These are phyloP conservation scores for Vombatus ursinus DNA, from an alignment of 2,113 vertebrate species.

Conservation along the genomic window DNA sequence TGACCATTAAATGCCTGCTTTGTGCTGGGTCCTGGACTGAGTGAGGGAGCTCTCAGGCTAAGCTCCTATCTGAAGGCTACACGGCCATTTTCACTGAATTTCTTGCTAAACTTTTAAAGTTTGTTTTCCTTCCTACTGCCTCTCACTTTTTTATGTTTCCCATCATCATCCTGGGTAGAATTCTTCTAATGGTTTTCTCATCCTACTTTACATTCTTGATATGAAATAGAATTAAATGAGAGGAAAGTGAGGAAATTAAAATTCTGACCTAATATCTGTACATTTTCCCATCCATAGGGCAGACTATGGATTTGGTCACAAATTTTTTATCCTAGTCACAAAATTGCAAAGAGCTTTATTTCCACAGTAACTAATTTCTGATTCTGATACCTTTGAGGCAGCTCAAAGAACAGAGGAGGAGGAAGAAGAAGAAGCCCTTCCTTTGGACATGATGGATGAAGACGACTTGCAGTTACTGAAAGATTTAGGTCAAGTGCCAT, in stretches of 20 bases:
- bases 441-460: conserved; percentile 97
- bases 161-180: neutral
- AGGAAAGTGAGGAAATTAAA: neutral
- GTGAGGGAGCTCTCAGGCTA: neutral
- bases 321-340: neutral
- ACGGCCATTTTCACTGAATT: neutral
- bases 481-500: conserved; percentile 89
- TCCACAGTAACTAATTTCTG: conserved; percentile 19
- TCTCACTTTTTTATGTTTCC: neutral
- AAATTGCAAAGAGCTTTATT: neutral
- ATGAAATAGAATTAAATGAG: neutral
- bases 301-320: neutral
- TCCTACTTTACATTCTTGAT: neutral
- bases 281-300: neutral
- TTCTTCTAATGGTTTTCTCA: neutral
- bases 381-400: conserved; percentile 56
- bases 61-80: neutral
- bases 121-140: neutral
- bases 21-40: neutral
- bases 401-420: conserved; percentile 87
- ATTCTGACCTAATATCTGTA: neutral
- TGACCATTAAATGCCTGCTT: neutral
- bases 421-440: conserved; percentile 90
- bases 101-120: neutral
- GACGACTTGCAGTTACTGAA: conserved; percentile 93